phyloP scores from a whole-genome alignment of 2,113 vertebrate species.

The Leptobrachium leishanense region DNA sequence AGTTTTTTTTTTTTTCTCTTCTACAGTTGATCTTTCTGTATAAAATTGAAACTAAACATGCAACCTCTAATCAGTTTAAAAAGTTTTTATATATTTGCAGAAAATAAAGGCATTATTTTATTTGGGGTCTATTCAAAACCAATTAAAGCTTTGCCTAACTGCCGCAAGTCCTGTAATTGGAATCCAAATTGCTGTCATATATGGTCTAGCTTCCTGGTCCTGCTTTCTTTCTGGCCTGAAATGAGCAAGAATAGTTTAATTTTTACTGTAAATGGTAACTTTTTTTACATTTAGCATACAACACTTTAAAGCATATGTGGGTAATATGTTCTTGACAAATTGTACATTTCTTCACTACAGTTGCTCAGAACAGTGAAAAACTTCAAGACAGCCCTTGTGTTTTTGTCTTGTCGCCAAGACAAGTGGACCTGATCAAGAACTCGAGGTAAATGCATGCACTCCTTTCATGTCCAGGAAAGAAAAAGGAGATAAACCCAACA shows the following conservation, averaged over 20 bases:
- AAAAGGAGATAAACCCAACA: background rate
- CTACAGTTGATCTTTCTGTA: no score
- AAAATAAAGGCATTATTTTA: no score
- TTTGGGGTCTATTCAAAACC: no score
- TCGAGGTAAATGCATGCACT: constrained; percentile 74
- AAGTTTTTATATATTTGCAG: no score
- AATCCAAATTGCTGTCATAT: no score
- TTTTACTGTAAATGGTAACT: background rate
- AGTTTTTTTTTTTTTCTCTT: no score
- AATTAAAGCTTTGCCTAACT: no score
- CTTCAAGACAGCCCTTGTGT: constrained; percentile 94
- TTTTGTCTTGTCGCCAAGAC: constrained; percentile 87
- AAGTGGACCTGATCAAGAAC: constrained; percentile 93
- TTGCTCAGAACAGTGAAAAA: constrained; percentile 93
- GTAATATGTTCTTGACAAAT: background rate
- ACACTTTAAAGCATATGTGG: background rate
- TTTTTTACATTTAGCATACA: background rate
- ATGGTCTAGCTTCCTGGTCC: no score
- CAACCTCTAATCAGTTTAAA: no score
- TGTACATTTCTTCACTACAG: constrained; percentile 60
- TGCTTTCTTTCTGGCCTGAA: no score
- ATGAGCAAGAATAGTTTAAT: background rate
- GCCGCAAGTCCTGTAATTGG: no score
- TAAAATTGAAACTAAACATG: no score
- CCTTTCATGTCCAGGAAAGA: background rate